Evolutionary conservation across 2,797 vertebrate genomes (phyloP), one percentile per base, ranked within the genome.

Genomic region (Microctenopoma stevenorrisi): DNA sequence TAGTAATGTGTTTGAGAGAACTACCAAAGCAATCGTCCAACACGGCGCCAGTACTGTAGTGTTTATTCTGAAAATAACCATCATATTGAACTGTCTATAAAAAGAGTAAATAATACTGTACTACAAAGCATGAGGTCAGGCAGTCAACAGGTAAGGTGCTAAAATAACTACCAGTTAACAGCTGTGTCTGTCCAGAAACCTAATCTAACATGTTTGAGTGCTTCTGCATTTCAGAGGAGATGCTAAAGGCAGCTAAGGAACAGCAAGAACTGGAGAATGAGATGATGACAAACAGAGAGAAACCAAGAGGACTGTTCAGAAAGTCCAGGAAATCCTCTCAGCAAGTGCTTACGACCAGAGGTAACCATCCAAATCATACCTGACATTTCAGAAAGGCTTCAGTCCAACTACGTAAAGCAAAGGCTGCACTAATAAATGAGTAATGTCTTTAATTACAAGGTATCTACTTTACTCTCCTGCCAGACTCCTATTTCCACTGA

Each of bases 171-270:
- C 16, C 18, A 44, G 52, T 67, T 70, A 38, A 61, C 44, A 48
- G 62, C 26, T 56, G 38, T 48, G 37, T 35, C 50, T 42, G 61
- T 46, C 44, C 30, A 6, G 49, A 57, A 18, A 42, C 28, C 14
- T 54, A 37, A 72, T 26, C 10, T 10, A 5, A 62, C 6, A 57
- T 18, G n/a, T 44, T 55, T 54, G 47, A 6, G 5, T 44, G 7
- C 28, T 35, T 65, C 9, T 80, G 64, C 64, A 48, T 80, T 78
- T 71, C 86, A 99, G 98, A 97, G 48, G 98, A 98, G 85, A 90
- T 94, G 68, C 82, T 96, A 73, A 96, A 92, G 73, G 86, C 97
- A 77, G 95, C 96, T n/a, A 91, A 92, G 86, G 97, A 97, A 74
- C 96, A 96, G 57, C 57, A 94, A 81, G 93, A 86, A 0, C 78